Percentiles rank a stretch among this genome's conserved stretches.
Evolutionary conservation across 2,888 invertebrate genomes (phyloP).

Genomic region (Chrysolina haemoptera): DNA sequence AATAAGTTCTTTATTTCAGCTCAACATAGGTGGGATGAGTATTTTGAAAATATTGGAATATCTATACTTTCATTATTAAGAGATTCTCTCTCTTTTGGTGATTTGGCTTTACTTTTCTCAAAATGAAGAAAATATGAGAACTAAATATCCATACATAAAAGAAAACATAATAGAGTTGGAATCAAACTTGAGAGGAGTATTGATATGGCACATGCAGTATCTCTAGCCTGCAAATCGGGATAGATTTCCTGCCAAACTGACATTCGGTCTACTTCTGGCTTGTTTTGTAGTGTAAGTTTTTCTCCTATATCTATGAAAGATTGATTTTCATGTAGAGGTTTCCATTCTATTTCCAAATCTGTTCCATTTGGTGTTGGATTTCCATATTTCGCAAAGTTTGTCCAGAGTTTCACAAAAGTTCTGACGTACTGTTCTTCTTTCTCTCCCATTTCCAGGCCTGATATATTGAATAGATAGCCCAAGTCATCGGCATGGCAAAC

Average conservation of each 20-base stretch:
- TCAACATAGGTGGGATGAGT: no score
- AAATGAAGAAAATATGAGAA: no score
- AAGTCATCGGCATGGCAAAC: slow-evolving; percentile 57
- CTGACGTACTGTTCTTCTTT: slow-evolving; percentile 48
- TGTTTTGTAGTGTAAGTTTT: slow-evolving; percentile 48
- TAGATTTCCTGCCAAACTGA: slow-evolving; percentile 56
- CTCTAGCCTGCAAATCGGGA: neutral
- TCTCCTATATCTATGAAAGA: slow-evolving; percentile 60
- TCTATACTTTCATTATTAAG: no score
- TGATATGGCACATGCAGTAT: no score
- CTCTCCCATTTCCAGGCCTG: slow-evolving; percentile 37
- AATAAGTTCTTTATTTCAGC: no score
- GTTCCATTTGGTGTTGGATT: slow-evolving; percentile 52
- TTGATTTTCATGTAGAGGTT: slow-evolving; percentile 49
- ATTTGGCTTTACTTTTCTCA: no score
- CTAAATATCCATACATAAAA: no score
- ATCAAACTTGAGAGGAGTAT: no score
- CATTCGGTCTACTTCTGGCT: slow-evolving; percentile 59
- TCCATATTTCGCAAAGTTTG: slow-evolving; percentile 59
- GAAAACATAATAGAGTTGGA: no score
- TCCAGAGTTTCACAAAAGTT: slow-evolving; percentile 57
- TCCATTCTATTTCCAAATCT: slow-evolving; percentile 52
- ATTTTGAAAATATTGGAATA: no score
- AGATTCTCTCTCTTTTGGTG: no score
- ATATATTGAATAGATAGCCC: slow-evolving; percentile 54